Evolutionary conservation across 2,797 vertebrate genomes (phyloP).

Genomic region (Sus cebifrons): DNA sequence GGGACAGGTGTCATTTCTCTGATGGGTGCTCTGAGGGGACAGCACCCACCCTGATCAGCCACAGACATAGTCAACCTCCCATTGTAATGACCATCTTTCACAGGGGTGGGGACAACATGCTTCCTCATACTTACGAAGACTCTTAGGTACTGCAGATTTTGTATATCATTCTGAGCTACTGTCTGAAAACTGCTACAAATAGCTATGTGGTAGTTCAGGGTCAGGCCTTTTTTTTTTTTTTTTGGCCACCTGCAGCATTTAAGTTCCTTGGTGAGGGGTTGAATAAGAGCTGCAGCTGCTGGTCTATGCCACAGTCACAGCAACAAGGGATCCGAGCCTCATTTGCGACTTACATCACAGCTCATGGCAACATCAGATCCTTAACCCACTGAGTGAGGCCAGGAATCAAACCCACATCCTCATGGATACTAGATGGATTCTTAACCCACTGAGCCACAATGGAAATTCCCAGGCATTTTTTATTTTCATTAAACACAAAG

Average conservation of each 20-base stretch:
- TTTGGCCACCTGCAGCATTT: neutral
- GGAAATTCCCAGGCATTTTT: neutral
- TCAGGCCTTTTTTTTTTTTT: neutral
- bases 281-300: too few species aligned
- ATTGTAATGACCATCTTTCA: neutral
- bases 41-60: neutral
- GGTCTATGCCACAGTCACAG: too few species aligned
- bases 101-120: too few species aligned
- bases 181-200: neutral
- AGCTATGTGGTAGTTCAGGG: neutral
- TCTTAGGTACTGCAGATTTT: neutral
- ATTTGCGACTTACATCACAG: too few species aligned
- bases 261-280: too few species aligned
- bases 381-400: too few species aligned
- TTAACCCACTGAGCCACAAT: too few species aligned
- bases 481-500: constrained; percentile 21
- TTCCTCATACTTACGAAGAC: neutral
- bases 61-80: neutral
- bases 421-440: too few species aligned
- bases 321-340: too few species aligned
- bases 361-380: too few species aligned
- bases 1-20: neutral
- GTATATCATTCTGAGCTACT: neutral
- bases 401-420: too few species aligned
- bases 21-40: neutral